These are phyloP conservation scores for Meriones psammophilus DNA, from an alignment of 2,797 vertebrate genomes.

Conservation along the genomic window DNA sequence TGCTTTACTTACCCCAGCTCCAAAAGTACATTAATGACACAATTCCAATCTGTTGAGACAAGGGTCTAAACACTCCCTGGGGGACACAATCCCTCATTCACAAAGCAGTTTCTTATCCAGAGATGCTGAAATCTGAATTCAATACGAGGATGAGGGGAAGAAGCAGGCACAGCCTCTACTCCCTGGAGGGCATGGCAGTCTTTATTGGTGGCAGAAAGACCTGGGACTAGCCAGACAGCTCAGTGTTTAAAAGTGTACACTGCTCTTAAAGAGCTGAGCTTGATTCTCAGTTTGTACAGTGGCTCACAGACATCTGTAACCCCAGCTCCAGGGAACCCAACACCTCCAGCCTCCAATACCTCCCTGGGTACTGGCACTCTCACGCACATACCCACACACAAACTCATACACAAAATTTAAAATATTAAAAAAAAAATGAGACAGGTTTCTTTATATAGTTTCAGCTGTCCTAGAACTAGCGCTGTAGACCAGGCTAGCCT, in stretches of 20 bases:
- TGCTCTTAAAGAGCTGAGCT: background rate
- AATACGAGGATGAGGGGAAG: rapidly evolving
- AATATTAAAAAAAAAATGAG: background rate
- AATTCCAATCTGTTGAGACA: background rate
- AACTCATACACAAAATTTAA: background rate
- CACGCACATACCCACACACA: background rate
- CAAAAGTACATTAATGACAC: background rate
- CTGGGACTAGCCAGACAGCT: background rate
- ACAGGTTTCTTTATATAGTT: background rate
- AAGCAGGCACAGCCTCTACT: background rate
- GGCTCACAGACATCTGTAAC: background rate
- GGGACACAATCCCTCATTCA: background rate
- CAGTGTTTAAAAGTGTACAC: background rate
- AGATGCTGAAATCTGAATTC: background rate
- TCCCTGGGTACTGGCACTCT: background rate
- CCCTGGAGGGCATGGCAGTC: background rate
- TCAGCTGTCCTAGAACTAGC: background rate
- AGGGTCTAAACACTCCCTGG: background rate
- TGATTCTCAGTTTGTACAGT: background rate
- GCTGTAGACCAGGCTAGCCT: background rate
- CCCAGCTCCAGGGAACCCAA: background rate
- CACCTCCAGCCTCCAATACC: background rate
- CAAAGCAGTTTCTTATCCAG: background rate
- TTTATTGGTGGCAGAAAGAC: background rate
- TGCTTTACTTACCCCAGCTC: background rate